A percentile compares a stretch with the other conserved stretches of the same genome.
These are phyloP conservation scores for Morinoia aosen DNA, from an alignment of 2,888 invertebrate genomes.

Conservation along the genomic window DNA sequence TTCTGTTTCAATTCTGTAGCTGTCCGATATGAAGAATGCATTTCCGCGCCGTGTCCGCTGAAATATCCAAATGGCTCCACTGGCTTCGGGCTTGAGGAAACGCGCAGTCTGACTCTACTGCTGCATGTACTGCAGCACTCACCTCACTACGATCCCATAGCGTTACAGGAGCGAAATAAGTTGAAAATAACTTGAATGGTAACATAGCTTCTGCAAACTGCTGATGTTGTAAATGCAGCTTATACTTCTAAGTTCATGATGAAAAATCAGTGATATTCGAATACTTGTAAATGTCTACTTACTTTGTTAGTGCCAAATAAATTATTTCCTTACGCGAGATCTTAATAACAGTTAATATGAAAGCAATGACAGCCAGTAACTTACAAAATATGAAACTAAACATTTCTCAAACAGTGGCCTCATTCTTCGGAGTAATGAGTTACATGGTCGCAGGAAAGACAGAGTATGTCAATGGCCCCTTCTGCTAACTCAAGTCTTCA, in stretches of 20 bases:
- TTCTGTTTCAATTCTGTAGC: conserved; percentile 44
- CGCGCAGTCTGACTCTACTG: not conserved
- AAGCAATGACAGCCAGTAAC: no score
- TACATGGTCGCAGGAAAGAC: no score
- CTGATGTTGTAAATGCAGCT: not conserved
- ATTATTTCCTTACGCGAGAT: not conserved
- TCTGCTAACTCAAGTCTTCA: no score
- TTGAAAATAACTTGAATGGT: not conserved
- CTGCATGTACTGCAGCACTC: not conserved
- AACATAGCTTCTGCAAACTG: no score
- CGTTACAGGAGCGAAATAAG: not conserved
- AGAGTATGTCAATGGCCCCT: no score
- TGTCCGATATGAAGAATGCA: conserved; percentile 12
- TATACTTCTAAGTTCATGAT: not conserved
- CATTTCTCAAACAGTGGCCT: no score
- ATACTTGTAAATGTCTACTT: not conserved
- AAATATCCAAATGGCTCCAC: not conserved
- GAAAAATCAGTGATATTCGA: not conserved
- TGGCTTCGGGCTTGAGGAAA: not conserved
- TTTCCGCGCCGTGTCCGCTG: not conserved
- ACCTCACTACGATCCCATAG: not conserved
- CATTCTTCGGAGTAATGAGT: no score
- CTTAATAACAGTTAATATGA: not conserved
- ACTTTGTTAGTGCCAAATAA: not conserved
- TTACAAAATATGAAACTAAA: no score